Base-by-base conservation (phyloP, 2,888 invertebrate species). In the Philhelius pedissequus region DNA sequence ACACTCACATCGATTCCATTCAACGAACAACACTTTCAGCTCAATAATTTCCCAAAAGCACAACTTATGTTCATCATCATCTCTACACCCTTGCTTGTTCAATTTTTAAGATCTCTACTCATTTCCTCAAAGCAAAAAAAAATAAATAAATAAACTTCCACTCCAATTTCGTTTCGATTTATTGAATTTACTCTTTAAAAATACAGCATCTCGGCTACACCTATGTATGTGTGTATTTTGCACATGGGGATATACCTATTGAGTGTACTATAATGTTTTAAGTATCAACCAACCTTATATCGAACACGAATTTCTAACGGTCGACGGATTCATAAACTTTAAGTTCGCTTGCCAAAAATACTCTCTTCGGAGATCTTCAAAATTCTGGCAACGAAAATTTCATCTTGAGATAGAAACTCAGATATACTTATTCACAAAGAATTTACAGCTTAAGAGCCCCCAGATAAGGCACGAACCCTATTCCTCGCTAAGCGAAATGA, bases 181-280 rank as follows among this genome's bases (percentile, higher is more conserved):
- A 83, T 78, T 70, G 83, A 83, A 69, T 82, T 82, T 77, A 60
- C 73, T 82, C 76, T 82, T 77, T 22, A 66, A 75, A 48, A 32
- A 40, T 40, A 60, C 20, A 25, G 43, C n/a, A n/a, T 30, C 20
- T 11, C n/a, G n/a, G n/a, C n/a, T n/a, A n/a, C n/a, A n/a, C n/a
- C n/a, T n/a, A n/a, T n/a, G n/a, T n/a, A n/a, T n/a, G n/a, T n/a
- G n/a, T n/a, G n/a, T n/a, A n/a, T n/a, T n/a, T n/a, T n/a, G n/a
- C n/a, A n/a, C n/a, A n/a, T n/a, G n/a, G n/a, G n/a, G n/a, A n/a
- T n/a, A n/a, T 45, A 13, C 20, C 11, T 5, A 11, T 7, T 9
- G 0, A 3, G 8, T 40, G 3, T 45, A 20, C 45, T 45, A 15
- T 18, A 32, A 18, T 54, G 54, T 18, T 20, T 54, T 54, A 30